Percentiles rank a stretch among this genome's conserved stretches.
These are phyloP conservation scores for Vireo altiloquus DNA, from an alignment of 2,113 vertebrate species.

Conservation along the genomic window DNA sequence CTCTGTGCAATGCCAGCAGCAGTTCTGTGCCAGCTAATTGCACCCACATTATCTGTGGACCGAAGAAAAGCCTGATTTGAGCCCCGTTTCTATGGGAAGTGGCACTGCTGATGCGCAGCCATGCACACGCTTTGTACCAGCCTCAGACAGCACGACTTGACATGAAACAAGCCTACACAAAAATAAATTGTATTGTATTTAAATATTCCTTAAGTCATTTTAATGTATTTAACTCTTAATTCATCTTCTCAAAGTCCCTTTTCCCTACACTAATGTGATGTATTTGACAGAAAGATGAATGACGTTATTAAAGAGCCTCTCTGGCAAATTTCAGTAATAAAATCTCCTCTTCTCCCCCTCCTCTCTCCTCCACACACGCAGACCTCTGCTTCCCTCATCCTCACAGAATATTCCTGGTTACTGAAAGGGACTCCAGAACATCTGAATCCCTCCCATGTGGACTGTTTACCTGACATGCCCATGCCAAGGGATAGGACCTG, in stretches of 20 bases:
- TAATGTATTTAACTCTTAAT: conserved; percentile 78
- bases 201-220: conserved; percentile 76
- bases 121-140: neutral
- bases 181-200: conserved; percentile 71
- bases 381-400: neutral
- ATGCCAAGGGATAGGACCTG: rapidly evolving
- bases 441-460: neutral
- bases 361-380: neutral
- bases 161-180: conserved; percentile 25
- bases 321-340: conserved; percentile 71
- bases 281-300: conserved; percentile 80
- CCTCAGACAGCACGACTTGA: neutral
- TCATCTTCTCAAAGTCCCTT: conserved; percentile 74
- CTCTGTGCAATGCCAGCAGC: neutral
- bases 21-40: neutral
- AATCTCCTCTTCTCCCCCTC: neutral
- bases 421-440: neutral
- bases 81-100: neutral
- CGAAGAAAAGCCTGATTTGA: neutral
- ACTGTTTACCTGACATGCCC: rapidly evolving
- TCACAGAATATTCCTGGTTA: neutral
- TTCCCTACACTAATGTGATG: conserved; percentile 68
- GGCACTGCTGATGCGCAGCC: neutral
- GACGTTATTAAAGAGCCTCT: conserved; percentile 72
- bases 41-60: neutral